Percentiles rank a stretch among this genome's conserved stretches.
phyloP scores from a whole-genome alignment of 2,113 vertebrate species.

The Petroica traversi region DNA sequence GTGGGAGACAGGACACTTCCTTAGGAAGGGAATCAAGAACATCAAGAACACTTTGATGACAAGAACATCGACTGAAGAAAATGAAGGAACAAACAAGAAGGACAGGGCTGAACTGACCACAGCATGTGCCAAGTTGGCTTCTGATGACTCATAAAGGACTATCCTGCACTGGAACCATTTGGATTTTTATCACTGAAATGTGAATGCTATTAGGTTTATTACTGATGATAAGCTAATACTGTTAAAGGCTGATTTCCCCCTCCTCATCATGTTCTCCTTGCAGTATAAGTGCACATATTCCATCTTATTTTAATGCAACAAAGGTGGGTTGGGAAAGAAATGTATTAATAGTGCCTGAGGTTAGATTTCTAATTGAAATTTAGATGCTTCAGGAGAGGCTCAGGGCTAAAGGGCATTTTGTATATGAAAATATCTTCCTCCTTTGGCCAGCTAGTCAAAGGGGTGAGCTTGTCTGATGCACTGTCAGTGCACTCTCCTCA shows the following conservation, averaged over 20 bases:
- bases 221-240: not conserved
- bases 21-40: not conserved
- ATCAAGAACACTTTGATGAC: not conserved
- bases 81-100: not conserved
- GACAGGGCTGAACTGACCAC: not conserved
- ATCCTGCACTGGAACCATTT: not conserved
- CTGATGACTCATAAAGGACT: not conserved
- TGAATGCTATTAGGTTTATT: not conserved
- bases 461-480: not conserved
- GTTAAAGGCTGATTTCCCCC: not conserved
- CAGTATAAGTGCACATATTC: not conserved
- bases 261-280: not conserved
- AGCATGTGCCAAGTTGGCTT: not conserved
- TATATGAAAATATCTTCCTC: not conserved
- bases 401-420: not conserved
- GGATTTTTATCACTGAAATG: not conserved
- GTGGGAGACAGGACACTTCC: not conserved
- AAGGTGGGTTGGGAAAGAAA: not conserved
- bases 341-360: not conserved
- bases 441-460: not conserved
- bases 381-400: not conserved
- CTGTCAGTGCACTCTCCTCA: not conserved
- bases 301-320: not conserved
- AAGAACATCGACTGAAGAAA: not conserved
- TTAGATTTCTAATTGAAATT: not conserved